phyloP scores from a whole-genome alignment of 2,888 invertebrate species.

The Caenorhabditis uteleia region DNA sequence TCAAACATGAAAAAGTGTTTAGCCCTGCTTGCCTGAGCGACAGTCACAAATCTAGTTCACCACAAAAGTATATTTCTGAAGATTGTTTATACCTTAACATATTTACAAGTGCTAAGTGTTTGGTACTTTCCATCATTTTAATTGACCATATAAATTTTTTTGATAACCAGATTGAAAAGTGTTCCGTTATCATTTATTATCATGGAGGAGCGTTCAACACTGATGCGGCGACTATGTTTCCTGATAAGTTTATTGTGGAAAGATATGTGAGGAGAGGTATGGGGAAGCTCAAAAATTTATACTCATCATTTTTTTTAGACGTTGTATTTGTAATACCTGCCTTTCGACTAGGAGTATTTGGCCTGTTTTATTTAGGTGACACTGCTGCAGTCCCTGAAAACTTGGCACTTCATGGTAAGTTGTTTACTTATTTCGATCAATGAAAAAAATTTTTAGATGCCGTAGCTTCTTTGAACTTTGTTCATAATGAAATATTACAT shows the following conservation, averaged over 20 bases:
- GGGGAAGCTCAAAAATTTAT: not conserved
- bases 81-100: constrained; percentile 34
- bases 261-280: constrained; percentile 41
- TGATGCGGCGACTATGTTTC: constrained; percentile 51
- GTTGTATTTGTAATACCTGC: constrained; percentile 54
- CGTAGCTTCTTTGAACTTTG: constrained; percentile 15
- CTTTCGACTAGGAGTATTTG: constrained; percentile 54
- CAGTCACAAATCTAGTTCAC: not conserved
- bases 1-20: not conserved
- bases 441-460: constrained; percentile 3
- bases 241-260: constrained; percentile 42
- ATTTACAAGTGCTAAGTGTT: constrained; percentile 21
- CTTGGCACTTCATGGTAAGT: constrained; percentile 47
- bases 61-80: constrained; percentile 11
- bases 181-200: constrained; percentile 51
- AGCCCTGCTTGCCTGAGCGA: constrained; percentile 8
- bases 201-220: constrained; percentile 52
- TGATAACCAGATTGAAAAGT: constrained; percentile 12
- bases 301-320: constrained; percentile 8
- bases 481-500: constrained; percentile 20
- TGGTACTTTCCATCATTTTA: constrained; percentile 2
- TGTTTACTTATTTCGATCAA: constrained; percentile 1
- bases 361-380: constrained; percentile 47
- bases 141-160: not conserved
- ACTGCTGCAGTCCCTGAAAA: constrained; percentile 40